phyloP scores from a whole-genome alignment of 2,113 vertebrate genomes.

The Rhabdornis inornatus region DNA sequence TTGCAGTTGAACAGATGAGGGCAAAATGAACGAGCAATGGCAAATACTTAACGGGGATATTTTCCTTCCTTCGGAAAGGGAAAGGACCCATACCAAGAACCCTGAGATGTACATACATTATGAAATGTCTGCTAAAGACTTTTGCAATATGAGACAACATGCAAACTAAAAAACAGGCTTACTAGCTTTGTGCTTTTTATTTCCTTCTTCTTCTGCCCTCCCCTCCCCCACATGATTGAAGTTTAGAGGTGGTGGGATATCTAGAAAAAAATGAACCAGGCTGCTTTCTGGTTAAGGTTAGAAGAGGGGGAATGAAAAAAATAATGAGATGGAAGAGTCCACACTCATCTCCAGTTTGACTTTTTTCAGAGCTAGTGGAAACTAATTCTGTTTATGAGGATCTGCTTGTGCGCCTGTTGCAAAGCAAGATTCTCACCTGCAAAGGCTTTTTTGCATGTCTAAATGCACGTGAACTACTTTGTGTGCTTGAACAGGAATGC shows the following conservation, averaged over 20 bases:
- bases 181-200: background rate
- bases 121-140: background rate
- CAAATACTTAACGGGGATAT: background rate
- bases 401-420: background rate
- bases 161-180: background rate
- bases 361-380: background rate
- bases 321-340: background rate
- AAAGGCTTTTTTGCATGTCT: background rate
- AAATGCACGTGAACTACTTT: background rate
- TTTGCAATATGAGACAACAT: background rate
- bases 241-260: background rate
- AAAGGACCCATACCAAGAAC: background rate
- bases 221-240: rapidly evolving
- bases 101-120: background rate
- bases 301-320: background rate
- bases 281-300: background rate
- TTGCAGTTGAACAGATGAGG: background rate
- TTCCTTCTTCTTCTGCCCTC: too few species aligned
- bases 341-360: background rate
- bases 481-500: background rate
- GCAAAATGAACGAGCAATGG: background rate
- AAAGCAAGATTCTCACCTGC: background rate
- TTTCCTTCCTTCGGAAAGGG: background rate
- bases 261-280: background rate
- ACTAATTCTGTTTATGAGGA: background rate